Evolutionary conservation across 2,888 invertebrate species (phyloP).

Genomic region (Drosophila multiciliata): DNA sequence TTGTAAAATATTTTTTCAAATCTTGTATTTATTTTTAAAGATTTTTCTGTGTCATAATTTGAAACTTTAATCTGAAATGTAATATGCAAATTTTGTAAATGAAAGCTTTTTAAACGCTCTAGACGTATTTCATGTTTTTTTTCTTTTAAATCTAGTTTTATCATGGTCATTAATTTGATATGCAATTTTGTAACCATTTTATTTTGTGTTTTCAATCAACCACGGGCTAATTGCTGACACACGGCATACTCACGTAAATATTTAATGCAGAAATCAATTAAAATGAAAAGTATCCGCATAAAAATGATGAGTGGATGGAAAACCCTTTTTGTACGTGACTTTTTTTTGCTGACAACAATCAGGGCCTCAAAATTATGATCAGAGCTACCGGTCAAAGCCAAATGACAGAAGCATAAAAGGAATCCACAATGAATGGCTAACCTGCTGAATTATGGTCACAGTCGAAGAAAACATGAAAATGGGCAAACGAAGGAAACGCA

Average conservation of each 20-base stretch:
- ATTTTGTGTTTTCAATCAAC: constrained; percentile 29
- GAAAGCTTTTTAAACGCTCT: background rate
- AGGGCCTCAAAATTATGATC: constrained; percentile 33
- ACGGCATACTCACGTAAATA: constrained; percentile 14
- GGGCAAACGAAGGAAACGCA: background rate
- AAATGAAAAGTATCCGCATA: constrained; percentile 27
- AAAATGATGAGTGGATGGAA: background rate
- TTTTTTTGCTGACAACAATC: constrained; percentile 52
- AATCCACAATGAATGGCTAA: constrained; percentile 52
- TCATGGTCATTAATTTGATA: constrained; percentile 11
- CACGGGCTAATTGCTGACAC: constrained; percentile 18
- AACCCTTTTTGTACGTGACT: constrained; percentile 50
- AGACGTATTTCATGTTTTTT: background rate
- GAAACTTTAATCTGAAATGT: background rate
- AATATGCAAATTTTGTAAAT: background rate
- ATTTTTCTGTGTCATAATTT: background rate
- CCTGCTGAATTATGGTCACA: constrained; percentile 44
- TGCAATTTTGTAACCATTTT: constrained; percentile 15
- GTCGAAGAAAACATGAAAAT: constrained; percentile 1
- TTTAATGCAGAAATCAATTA: constrained; percentile 25
- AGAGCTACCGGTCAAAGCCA: constrained; percentile 53
- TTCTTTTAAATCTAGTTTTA: background rate
- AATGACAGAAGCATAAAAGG: constrained; percentile 62
- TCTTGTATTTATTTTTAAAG: no score
- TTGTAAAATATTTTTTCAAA: no score